Conservation (phyloP, 2,888 invertebrate species). For the Cerastis rubricosa region DNA sequence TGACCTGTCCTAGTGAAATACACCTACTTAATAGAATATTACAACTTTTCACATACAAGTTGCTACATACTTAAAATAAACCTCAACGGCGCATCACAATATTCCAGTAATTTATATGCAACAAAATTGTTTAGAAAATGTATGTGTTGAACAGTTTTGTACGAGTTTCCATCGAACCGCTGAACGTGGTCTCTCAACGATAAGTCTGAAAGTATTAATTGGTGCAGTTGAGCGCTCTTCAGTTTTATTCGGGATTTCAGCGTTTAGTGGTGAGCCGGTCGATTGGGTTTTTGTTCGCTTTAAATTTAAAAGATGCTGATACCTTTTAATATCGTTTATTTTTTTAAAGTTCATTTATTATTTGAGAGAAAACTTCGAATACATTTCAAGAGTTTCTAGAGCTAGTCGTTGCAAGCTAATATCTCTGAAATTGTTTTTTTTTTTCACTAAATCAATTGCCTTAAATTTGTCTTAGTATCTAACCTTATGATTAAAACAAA, state of each 20-base stretch:
- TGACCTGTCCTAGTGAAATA: background rate
- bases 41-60: background rate
- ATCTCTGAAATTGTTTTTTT: background rate
- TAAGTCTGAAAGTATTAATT: slow-evolving; percentile 55
- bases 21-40: background rate
- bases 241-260: slow-evolving; percentile 26
- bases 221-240: slow-evolving; percentile 44
- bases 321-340: background rate
- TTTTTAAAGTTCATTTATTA: background rate
- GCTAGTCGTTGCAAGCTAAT: no score
- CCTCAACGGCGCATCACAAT: background rate
- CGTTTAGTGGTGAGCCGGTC: background rate
- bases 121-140: slow-evolving; percentile 18
- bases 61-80: background rate
- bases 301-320: background rate
- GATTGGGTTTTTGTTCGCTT: slow-evolving; percentile 2
- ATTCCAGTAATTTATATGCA: background rate
- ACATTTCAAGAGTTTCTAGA: background rate
- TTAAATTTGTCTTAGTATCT: background rate
- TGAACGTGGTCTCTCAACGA: slow-evolving; percentile 24
- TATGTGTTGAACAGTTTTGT: slow-evolving; percentile 6
- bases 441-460: background rate
- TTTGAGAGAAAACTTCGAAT: background rate
- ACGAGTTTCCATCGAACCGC: slow-evolving; percentile 16
- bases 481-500: slow-evolving; percentile 1